Base-by-base conservation (phyloP, 2,113 vertebrate genomes). In the Anarhynchus alexandrinus region DNA sequence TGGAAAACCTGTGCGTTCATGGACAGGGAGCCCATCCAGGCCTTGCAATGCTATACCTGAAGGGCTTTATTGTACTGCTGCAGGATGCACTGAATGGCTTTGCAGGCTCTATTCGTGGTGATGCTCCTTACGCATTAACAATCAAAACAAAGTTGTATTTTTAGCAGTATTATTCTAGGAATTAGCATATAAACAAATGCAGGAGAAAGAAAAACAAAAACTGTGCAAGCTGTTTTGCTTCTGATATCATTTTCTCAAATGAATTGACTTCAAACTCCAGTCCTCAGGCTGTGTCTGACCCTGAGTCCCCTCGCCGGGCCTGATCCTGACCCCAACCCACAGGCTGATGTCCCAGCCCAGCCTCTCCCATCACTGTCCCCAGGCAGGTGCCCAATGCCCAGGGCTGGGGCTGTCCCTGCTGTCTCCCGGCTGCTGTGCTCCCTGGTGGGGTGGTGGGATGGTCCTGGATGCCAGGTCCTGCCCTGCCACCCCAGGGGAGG, bases 81-180 rank as follows among this genome's bases (percentile, higher is more conserved):
- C 62, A 84, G 17, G 25, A 72, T 18, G 12, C n/a, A 29, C 9
- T 9, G 22, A 87, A 66, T 2, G 26, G 30, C 14, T 93, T 81
- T 22, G 22, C 25, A 42, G 43, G 30, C 6, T 67, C 17, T 52
- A 6, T 70, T 89, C 83, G 57, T 30, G 59, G 22, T 30, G 25
- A 38, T 81, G 40, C 2, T 90, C 19, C 26, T 76, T 65, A 62
- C 59, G 19, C 17, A 30, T 36, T 22, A 82, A 65, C 43, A 96
- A 49, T 77, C n/a, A 86, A 95, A 96, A 40, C 21, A 74, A 64
- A 87, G 9, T 61, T 73, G 25, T 83, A 73, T 86, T 93, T 96
- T 90, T 79, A 93, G 51, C 51, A 82, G 54, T 88, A 34, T 32
- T 90, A 83, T 91, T 88, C 76, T 38, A 73, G 40, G 12, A 84